Percentiles rank a stretch among this genome's conserved stretches.
These are phyloP conservation scores for Ammodytes dubius DNA, from an alignment of 2,113 vertebrate genomes.

Conservation along the genomic window DNA sequence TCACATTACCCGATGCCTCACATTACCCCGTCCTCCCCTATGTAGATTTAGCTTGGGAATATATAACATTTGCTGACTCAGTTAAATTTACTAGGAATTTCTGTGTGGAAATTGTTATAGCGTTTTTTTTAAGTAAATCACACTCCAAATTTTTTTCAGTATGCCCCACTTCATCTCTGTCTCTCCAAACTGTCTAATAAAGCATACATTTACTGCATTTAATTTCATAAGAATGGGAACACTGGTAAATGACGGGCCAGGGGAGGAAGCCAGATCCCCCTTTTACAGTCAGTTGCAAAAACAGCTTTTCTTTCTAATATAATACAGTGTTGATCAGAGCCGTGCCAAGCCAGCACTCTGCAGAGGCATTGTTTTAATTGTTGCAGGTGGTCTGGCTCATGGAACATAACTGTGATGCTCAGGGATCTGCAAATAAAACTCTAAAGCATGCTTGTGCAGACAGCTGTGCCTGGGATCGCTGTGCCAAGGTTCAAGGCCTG, in stretches of 20 bases:
- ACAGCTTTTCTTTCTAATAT: constrained; percentile 66
- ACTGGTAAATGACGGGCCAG: constrained; percentile 23
- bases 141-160: too few species aligned
- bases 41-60: too few species aligned
- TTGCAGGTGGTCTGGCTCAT: constrained; percentile 81
- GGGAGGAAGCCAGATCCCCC: constrained; percentile 61
- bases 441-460: constrained; percentile 78
- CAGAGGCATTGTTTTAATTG: constrained; percentile 75
- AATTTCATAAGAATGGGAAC: constrained; percentile 43
- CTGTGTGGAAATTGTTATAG: too few species aligned
- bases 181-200: not conserved
- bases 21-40: too few species aligned
- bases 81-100: too few species aligned
- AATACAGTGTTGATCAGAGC: constrained; percentile 68
- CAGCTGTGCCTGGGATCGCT: constrained; percentile 71
- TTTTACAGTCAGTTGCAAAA: constrained; percentile 66
- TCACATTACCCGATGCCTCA: too few species aligned
- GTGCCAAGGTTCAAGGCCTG: constrained; percentile 67
- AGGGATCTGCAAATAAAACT: constrained; percentile 82
- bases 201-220: constrained; percentile 9
- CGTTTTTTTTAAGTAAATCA: too few species aligned
- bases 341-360: constrained; percentile 69
- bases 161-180: too few species aligned
- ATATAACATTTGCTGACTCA: too few species aligned
- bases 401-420: constrained; percentile 76